Evolutionary conservation across 2,888 invertebrate species (phyloP), one percentile per base, ranked within the genome.

Genomic region (Coelinius sp.): DNA sequence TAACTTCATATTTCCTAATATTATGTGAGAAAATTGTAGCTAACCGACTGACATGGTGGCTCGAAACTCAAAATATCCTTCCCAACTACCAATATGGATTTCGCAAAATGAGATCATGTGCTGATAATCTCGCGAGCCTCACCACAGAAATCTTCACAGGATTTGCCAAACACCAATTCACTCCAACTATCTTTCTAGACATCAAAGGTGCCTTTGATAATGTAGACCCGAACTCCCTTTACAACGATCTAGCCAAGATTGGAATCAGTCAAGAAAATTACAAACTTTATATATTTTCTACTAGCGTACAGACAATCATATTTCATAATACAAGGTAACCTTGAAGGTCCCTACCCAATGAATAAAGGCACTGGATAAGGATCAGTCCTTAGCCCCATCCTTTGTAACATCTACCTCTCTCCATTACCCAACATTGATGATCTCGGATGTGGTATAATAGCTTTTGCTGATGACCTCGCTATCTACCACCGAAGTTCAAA

Each of bases 161-260:
- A n/a, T n/a, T n/a, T n/a, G n/a, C n/a, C 2, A 31, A 49, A 8
- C 14, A 24, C 0, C 14, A 66, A 25, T 44, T 2, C 5, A 64
- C 66, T 0, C 38, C 66, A 0, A 4, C 14, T 5, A 8, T 66
- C 6, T 72, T 70, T 20, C 17, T 72, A 2, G 73, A 73, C 25
- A 69, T 73, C 6, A 65, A 68, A 17, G 68, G 63, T 0, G 75
- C 70, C 1, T 75, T 73, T 8, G 75, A 71, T 27, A 65, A 70
- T 2, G 72, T 73, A 5, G 64, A 68, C 17, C 53, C 72, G 0
- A 31, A 59, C 1, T 7, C n/a, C n/a, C 41, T 67, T 3, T 46
- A 72, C 22, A 7, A 68, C 1, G 12, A 14, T 1, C 31, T 31
- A 1, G 10, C 66, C 0, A 66, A 59, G 0, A 5, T 35, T 10